Evolutionary conservation across 1,140 invertebrate species (phyloP).

Genomic region (Thereuonema tuberculata): DNA sequence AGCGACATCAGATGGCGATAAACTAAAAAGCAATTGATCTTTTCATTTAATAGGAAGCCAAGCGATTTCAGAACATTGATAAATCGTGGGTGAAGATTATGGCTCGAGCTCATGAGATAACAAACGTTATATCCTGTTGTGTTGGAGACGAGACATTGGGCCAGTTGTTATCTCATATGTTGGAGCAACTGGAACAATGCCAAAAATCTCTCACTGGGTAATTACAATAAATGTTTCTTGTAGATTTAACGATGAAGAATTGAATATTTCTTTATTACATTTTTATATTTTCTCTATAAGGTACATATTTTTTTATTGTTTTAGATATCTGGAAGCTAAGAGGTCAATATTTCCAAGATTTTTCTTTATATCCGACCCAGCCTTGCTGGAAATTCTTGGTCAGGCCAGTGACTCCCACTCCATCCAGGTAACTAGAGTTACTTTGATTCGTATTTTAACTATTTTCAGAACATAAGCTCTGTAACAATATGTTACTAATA

Average conservation of each 20-base stretch:
- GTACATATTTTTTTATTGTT: slow-evolving; percentile 7
- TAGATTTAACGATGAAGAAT: neutral
- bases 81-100: slow-evolving; percentile 98
- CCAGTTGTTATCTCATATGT: slow-evolving; percentile 83
- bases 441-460: too few species aligned
- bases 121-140: slow-evolving; percentile 87
- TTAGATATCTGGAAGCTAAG: slow-evolving; percentile 83
- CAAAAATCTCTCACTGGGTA: slow-evolving; percentile 89
- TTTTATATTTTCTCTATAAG: neutral
- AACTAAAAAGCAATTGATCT: too few species aligned
- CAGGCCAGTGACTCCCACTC: slow-evolving; percentile 95
- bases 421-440: slow-evolving; percentile 61
- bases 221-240: too few species aligned
- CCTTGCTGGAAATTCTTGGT: slow-evolving; percentile 84
- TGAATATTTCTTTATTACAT: neutral
- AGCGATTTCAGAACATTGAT: slow-evolving; percentile 82
- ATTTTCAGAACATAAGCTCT: too few species aligned
- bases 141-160: slow-evolving; percentile 87
- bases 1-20: too few species aligned
- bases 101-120: slow-evolving; percentile 84
- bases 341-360: slow-evolving; percentile 90
- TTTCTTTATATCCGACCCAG: slow-evolving; percentile 95
- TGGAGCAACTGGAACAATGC: slow-evolving; percentile 90
- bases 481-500: too few species aligned
- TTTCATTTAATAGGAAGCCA: slow-evolving; percentile 19